A percentile compares a stretch with the other conserved stretches of the same genome.
Conservation (phyloP, 2,113 vertebrate species). For the Microcebus tavaratra region DNA sequence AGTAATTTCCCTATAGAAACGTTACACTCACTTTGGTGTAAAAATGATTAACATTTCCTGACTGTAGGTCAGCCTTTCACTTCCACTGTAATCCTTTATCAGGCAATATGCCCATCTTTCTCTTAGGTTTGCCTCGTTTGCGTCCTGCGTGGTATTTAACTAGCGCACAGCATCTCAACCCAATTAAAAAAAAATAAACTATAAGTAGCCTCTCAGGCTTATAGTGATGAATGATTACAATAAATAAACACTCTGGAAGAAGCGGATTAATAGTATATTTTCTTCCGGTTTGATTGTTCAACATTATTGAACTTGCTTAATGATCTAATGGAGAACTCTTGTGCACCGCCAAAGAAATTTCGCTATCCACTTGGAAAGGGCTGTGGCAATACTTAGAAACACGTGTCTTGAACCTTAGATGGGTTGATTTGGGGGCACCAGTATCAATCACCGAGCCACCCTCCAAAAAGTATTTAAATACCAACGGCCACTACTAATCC, state of each 20-base stretch:
- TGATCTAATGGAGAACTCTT: slow-evolving; percentile 82
- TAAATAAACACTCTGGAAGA: slow-evolving; percentile 81
- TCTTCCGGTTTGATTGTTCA: slow-evolving; percentile 80
- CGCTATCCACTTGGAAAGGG: slow-evolving; percentile 77
- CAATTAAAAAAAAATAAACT: slow-evolving; percentile 1
- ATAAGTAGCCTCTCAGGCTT: slow-evolving; percentile 59
- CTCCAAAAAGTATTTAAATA: slow-evolving; percentile 74
- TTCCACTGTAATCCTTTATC: slow-evolving; percentile 85
- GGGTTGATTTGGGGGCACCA: slow-evolving; percentile 55
- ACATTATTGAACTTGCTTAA: slow-evolving; percentile 83
- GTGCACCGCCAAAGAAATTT: slow-evolving; percentile 79
- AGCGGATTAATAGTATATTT: slow-evolving; percentile 76
- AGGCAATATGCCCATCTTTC: slow-evolving; percentile 84
- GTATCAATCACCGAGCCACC: slow-evolving; percentile 63
- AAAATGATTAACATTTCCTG: slow-evolving; percentile 94
- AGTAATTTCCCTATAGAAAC: slow-evolving; percentile 94
- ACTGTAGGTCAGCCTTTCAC: slow-evolving; percentile 89
- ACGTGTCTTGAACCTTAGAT: slow-evolving; percentile 62
- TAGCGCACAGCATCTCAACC: slow-evolving; percentile 75
- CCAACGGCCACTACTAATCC: slow-evolving; percentile 61
- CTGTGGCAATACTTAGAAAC: slow-evolving; percentile 76
- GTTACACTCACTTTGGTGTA: slow-evolving; percentile 92
- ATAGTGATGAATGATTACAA: slow-evolving; percentile 80
- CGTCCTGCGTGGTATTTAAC: slow-evolving; percentile 77
- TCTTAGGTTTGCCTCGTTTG: slow-evolving; percentile 77